Conservation (phyloP, 92 coral and sea anemone species). For the Nematostella vectensis region DNA sequence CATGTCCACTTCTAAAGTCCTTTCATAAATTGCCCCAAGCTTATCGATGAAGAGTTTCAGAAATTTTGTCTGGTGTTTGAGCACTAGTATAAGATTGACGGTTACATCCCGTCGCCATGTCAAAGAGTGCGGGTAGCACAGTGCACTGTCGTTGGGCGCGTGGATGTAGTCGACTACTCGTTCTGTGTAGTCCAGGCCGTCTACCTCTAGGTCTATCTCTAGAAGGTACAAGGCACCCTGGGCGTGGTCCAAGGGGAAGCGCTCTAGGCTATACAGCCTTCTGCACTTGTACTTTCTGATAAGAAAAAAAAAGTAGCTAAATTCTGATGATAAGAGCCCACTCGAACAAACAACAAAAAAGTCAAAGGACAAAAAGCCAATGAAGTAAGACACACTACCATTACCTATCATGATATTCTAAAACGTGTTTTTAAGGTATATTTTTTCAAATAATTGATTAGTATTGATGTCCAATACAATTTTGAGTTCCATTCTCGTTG, state of each 20-base stretch:
- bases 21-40: conserved; percentile 33
- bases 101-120: conserved; percentile 38
- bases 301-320: background rate
- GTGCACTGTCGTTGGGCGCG: conserved; percentile 7
- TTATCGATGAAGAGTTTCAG: conserved; percentile 47
- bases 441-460: no score
- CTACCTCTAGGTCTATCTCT: conserved; percentile 52
- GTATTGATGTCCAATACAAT: no score
- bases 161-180: conserved; percentile 53
- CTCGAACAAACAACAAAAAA: no score
- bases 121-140: conserved; percentile 49
- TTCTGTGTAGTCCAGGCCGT: conserved; percentile 66
- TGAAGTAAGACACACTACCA: no score
- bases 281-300: conserved; percentile 30
- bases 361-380: no score
- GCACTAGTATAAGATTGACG: conserved; percentile 41
- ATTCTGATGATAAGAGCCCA: no score
- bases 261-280: conserved; percentile 43
- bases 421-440: no score
- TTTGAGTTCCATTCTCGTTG: no score
- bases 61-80: conserved; percentile 37
- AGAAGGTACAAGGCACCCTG: conserved; percentile 28
- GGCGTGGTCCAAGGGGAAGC: conserved; percentile 18
- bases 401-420: no score
- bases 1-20: conserved; percentile 55